phyloP scores from a whole-genome alignment of 2,113 vertebrate species.

The Condylura cristata region DNA sequence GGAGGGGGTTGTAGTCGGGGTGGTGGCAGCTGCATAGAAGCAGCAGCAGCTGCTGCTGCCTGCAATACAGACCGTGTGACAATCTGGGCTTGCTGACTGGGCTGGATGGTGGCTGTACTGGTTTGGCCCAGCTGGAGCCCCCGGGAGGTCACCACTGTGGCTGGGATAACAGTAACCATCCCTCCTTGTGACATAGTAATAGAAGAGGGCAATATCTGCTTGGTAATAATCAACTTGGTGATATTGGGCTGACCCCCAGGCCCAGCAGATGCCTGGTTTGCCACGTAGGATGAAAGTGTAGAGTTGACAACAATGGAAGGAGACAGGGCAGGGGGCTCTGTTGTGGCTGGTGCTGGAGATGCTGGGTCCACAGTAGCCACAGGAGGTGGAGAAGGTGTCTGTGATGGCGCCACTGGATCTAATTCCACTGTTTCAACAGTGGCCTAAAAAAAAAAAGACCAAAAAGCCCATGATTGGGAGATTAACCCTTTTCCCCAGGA shows the following conservation, averaged over 20 bases:
- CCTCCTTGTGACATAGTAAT: constrained; percentile 84
- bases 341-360: constrained; percentile 77
- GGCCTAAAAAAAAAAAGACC: constrained; percentile 62
- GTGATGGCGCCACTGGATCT: constrained; percentile 82
- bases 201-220: constrained; percentile 88
- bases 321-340: constrained; percentile 74
- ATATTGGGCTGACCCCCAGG: constrained; percentile 84
- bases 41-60: constrained; percentile 81
- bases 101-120: constrained; percentile 77
- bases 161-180: constrained; percentile 88
- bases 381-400: constrained; percentile 76
- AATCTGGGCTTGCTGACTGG: constrained; percentile 82
- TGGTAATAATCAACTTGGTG: constrained; percentile 93
- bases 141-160: constrained; percentile 84
- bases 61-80: constrained; percentile 83
- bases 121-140: constrained; percentile 81
- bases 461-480: neutral
- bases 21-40: constrained; percentile 82
- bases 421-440: constrained; percentile 82
- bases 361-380: constrained; percentile 75
- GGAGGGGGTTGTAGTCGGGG: constrained; percentile 85
- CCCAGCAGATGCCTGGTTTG: constrained; percentile 78
- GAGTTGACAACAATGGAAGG: constrained; percentile 76
- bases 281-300: constrained; percentile 76
- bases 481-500: neutral